phyloP scores from a whole-genome alignment of 2,797 vertebrate species.

The Cryptoprocta ferox region DNA sequence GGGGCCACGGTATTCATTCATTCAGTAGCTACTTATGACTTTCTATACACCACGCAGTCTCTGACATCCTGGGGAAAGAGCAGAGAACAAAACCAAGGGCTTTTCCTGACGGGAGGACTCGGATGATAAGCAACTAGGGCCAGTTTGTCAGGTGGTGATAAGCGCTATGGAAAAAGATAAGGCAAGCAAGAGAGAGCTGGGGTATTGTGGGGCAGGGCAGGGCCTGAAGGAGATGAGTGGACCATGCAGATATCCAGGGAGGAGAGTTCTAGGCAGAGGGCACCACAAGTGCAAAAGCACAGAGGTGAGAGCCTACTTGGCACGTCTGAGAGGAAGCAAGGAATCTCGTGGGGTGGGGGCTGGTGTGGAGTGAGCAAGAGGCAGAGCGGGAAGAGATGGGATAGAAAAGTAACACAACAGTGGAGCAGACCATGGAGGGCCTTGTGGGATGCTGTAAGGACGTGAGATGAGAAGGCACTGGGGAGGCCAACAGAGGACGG shows the following conservation, averaged over 20 bases:
- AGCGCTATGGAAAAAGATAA: neutral
- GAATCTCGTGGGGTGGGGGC: neutral
- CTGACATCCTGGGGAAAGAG: neutral
- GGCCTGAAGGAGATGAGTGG: neutral
- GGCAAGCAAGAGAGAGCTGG: neutral
- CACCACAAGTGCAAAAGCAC: neutral
- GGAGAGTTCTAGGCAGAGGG: neutral
- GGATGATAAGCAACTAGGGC: neutral
- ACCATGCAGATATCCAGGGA: neutral
- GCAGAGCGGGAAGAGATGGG: neutral
- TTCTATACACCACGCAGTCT: neutral
- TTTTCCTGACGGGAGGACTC: neutral
- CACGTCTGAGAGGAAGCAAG: neutral
- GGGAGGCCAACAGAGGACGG: neutral
- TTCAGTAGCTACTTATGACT: neutral
- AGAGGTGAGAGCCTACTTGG: neutral
- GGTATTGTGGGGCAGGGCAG: neutral
- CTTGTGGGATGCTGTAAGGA: fast-evolving
- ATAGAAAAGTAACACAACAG: neutral
- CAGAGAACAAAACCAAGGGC: neutral
- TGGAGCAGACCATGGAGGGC: fast-evolving
- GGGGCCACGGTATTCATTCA: neutral
- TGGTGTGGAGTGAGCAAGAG: neutral
- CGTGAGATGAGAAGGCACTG: neutral
- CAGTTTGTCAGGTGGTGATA: neutral